Conservation (phyloP, 2,113 vertebrate species). For the Triplophysa rosa region DNA sequence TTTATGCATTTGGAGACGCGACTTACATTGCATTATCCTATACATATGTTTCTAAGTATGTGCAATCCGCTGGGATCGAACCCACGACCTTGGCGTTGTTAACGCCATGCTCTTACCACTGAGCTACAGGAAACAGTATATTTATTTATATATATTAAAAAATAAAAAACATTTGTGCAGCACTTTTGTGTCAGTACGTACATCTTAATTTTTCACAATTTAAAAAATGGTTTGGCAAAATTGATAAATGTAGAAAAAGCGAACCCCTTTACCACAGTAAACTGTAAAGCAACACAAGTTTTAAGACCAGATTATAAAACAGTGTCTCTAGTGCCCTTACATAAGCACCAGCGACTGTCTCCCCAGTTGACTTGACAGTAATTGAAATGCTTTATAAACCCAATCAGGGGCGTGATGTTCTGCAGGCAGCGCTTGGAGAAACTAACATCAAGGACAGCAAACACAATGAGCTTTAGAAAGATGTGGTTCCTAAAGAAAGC, state of each 20-base stretch:
- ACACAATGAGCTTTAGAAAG: conserved; percentile 61
- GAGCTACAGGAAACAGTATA: too few relatives aligned
- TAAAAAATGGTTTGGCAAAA: not conserved
- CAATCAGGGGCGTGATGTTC: conserved; percentile 38
- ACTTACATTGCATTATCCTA: too few relatives aligned
- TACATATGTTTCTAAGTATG: too few relatives aligned
- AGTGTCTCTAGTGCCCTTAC: not conserved
- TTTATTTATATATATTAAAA: too few relatives aligned
- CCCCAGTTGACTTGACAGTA: not conserved
- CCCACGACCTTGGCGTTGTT: too few relatives aligned
- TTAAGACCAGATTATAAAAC: not conserved
- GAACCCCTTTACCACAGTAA: not conserved
- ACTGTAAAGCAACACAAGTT: not conserved
- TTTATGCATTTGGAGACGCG: too few relatives aligned
- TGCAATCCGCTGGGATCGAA: too few relatives aligned
- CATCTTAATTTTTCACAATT: not conserved
- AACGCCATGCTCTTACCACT: too few relatives aligned
- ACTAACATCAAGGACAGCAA: conserved; percentile 60
- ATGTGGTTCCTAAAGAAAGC: conserved; percentile 40
- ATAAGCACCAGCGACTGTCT: not conserved
- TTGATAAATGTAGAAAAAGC: not conserved
- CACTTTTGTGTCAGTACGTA: too few relatives aligned
- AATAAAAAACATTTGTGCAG: too few relatives aligned
- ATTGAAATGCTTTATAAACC: conserved; percentile 4
- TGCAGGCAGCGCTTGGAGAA: conserved; percentile 50